phyloP scores from a whole-genome alignment of 2,888 invertebrate species.

The Glyphotaelius pellucidus region DNA sequence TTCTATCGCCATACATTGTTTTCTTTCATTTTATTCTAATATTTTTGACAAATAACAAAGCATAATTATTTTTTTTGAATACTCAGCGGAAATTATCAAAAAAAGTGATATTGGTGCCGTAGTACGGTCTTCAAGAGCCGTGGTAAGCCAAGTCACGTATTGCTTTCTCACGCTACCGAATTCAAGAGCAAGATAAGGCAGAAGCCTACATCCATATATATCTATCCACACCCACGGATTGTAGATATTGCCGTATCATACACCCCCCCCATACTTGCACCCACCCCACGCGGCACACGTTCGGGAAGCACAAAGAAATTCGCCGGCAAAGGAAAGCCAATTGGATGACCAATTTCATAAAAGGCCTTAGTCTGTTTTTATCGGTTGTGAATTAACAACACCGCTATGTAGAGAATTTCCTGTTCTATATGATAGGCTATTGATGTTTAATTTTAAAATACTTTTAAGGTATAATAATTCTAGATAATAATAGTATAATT shows the following conservation, averaged over 20 bases:
- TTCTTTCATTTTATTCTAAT: too few relatives aligned
- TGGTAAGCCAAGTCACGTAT: slow-evolving; percentile 58
- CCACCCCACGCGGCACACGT: background rate
- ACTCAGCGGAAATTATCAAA: background rate
- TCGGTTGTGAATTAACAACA: background rate
- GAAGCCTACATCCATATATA: background rate
- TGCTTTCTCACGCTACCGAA: slow-evolving; percentile 58
- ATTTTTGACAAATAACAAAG: background rate
- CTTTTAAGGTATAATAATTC: too few relatives aligned
- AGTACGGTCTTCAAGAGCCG: background rate
- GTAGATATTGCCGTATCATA: background rate
- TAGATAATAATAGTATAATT: background rate
- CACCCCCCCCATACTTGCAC: background rate
- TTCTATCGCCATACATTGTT: background rate
- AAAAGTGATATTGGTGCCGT: background rate
- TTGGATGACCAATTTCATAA: slow-evolving; percentile 24
- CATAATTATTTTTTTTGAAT: background rate
- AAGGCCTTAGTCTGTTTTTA: background rate
- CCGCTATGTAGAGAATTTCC: background rate
- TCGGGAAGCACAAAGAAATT: slow-evolving; percentile 29
- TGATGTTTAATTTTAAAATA: background rate
- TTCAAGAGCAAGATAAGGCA: slow-evolving; percentile 53
- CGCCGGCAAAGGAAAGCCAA: background rate
- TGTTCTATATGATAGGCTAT: background rate
- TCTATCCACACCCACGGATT: background rate